Evolutionary conservation across 2,888 invertebrate species (phyloP).

Genomic region (Torymus auratus): DNA sequence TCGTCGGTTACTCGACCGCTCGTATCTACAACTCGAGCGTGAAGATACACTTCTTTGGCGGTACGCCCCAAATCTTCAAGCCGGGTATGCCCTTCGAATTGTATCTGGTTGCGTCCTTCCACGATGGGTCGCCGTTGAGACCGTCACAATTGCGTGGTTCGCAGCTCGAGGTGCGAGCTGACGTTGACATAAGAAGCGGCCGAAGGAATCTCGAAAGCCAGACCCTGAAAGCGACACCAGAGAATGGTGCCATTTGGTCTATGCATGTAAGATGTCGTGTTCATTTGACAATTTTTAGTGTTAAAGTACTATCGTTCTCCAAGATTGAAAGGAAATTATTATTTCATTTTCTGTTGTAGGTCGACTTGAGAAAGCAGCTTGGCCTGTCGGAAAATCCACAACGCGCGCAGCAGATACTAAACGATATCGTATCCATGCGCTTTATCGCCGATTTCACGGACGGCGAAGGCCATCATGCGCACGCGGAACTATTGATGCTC

Average conservation of each 20-base stretch:
- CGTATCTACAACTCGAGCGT: slow-evolving; percentile 92
- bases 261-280: slow-evolving; percentile 74
- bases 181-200: slow-evolving; percentile 81
- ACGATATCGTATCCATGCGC: slow-evolving; percentile 83
- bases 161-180: slow-evolving; percentile 83
- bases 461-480: slow-evolving; percentile 82
- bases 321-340: too few relatives aligned
- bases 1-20: slow-evolving; percentile 91
- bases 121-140: slow-evolving; percentile 91
- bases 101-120: slow-evolving; percentile 91
- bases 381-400: slow-evolving; percentile 80
- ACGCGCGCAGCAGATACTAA: slow-evolving; percentile 81
- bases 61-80: slow-evolving; percentile 95
- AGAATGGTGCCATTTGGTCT: slow-evolving; percentile 88
- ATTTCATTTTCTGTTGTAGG: slow-evolving; percentile 67
- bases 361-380: slow-evolving; percentile 86
- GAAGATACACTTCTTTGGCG: slow-evolving; percentile 90
- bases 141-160: slow-evolving; percentile 81
- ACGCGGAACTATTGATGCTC: slow-evolving; percentile 84
- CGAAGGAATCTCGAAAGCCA: slow-evolving; percentile 82
- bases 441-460: slow-evolving; percentile 85
- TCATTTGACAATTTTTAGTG: neutral
- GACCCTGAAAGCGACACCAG: slow-evolving; percentile 82
- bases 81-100: slow-evolving; percentile 92
- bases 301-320: too few relatives aligned